A percentile compares a stretch with the other conserved stretches of the same genome.
phyloP scores from a whole-genome alignment of 1,140 invertebrate species.

The Listronotus bonariensis region DNA sequence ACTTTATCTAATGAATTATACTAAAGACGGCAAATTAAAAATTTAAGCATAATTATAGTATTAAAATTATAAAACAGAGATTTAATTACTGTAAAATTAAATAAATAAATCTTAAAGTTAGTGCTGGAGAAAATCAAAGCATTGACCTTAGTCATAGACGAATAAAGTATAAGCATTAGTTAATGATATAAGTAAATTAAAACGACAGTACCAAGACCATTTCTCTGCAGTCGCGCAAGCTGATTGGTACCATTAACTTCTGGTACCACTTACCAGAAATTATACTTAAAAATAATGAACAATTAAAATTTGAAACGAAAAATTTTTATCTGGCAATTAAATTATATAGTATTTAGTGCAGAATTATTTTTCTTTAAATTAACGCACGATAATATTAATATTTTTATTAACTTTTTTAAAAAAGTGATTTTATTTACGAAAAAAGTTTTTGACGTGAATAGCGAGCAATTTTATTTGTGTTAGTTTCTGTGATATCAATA shows the following conservation, averaged over 20 bases:
- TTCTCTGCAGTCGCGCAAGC: conserved; percentile 8
- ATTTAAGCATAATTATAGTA: not conserved
- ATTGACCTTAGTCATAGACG: conserved; percentile 32
- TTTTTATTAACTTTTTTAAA: not conserved
- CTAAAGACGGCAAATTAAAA: no score
- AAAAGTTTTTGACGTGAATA: conserved; percentile 12
- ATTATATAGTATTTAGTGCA: no score
- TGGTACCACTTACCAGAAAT: not conserved
- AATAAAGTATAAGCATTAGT: conserved; percentile 33
- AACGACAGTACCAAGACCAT: conserved; percentile 6
- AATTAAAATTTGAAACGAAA: no score
- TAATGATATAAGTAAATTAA: conserved; percentile 34
- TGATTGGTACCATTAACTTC: conserved; percentile 1
- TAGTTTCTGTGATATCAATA: conserved; percentile 13
- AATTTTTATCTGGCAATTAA: no score
- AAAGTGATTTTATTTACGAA: conserved; percentile 9
- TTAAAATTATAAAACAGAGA: not conserved
- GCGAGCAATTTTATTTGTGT: conserved; percentile 7
- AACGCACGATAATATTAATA: not conserved
- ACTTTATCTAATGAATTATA: no score
- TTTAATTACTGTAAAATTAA: not conserved
- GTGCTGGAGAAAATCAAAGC: conserved; percentile 30
- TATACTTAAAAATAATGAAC: no score
- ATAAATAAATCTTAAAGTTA: conserved; percentile 13
- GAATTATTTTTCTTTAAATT: no score